Evolutionary conservation across 2,113 vertebrate species (phyloP), one percentile per base, ranked within the genome.

Genomic region (Synchiropus splendidus): DNA sequence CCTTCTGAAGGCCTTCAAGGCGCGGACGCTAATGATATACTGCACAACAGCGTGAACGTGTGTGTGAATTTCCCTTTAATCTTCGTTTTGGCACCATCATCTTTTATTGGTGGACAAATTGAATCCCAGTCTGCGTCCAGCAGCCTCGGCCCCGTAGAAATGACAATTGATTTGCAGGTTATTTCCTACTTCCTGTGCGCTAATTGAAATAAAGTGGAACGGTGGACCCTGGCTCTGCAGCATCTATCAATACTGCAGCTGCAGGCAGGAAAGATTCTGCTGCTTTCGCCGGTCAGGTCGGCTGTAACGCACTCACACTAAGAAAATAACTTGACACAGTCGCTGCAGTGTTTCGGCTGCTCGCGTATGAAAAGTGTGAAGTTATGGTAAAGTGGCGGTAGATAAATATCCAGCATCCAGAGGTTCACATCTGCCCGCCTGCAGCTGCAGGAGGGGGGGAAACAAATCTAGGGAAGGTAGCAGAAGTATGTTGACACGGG

Each of bases 131-230:
- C 58, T 52, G 39, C 31, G 50, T 56, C 53, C 46, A 4, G 16
- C 40, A 31, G n/a, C 27, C 27, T 42, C n/a, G 14, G 21, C 39
- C 30, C 14, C 14, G 16, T 48, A 70, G 70, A 74, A 79, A 74
- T 76, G 70, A 77, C 68, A 79, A 82, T 82, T 73, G 79, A 82
- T 82, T 76, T 68, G 68, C 69, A 72, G 75, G 74, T 82, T 78
- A 79, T 82, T 79, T 78, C 77, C 77, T 78, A 67, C 72, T 82
- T 80, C 77, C 79, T 79, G 52, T 67, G 75, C 72, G 66, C 75
- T 77, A 82, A 82, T 79, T 82, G 77, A 79, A 82, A 82, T 79
- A 73, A 82, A 82, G 75, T 82, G 70, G 72, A 59, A 69, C 2
- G 51, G 62, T 59, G 31, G 69, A 67, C 68, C 49, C 38, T 2